A percentile compares a stretch with the other conserved stretches of the same genome.
Conservation (phyloP, 2,797 vertebrate species). For the Glyptemys insculpta region DNA sequence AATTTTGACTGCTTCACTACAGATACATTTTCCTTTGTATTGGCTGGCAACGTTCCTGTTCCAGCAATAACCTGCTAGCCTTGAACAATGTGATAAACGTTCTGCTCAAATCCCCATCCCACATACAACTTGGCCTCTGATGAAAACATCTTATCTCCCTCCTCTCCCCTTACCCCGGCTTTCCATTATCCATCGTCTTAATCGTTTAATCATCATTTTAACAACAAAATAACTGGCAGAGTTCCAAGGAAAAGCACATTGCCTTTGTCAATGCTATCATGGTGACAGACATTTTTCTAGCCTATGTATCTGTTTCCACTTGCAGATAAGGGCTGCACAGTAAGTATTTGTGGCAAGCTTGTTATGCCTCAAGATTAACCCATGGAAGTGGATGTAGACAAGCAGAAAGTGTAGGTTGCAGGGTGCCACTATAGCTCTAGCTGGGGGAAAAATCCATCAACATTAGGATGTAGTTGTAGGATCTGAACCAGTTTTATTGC, state of each 20-base stretch:
- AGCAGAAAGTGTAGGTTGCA: background rate
- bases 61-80: background rate
- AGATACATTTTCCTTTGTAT: background rate
- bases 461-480: background rate
- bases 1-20: background rate
- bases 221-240: background rate
- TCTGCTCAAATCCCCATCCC: background rate
- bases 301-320: background rate
- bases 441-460: background rate
- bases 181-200: background rate
- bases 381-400: background rate
- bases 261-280: background rate
- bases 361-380: slow-evolving; percentile 6
- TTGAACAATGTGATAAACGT: background rate
- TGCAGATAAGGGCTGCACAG: background rate
- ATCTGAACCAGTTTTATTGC: background rate
- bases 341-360: slow-evolving; percentile 3
- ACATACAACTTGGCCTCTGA: background rate
- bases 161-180: background rate
- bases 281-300: background rate
- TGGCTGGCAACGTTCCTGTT: background rate
- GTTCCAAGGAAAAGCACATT: background rate
- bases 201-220: slow-evolving; percentile 2
- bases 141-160: background rate
- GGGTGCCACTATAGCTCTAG: background rate